Evolutionary conservation across 2,888 invertebrate species (phyloP).

Genomic region (Neoscelio sp.): DNA sequence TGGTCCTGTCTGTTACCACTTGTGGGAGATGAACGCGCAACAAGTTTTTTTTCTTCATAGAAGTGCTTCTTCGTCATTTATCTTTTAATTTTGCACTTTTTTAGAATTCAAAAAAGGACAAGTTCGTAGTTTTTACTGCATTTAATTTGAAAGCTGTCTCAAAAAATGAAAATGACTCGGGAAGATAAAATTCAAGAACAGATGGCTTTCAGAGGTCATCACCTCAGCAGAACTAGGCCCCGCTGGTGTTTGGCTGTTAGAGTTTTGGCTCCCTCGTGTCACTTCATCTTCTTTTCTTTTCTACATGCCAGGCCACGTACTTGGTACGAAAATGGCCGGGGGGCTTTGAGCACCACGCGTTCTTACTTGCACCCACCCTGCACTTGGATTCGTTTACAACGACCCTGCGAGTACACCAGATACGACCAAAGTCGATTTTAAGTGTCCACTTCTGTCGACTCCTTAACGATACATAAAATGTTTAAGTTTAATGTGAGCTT

Average conservation of each 20-base stretch:
- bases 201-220: conserved; percentile 57
- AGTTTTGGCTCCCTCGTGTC: conserved; percentile 48
- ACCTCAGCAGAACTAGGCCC: conserved; percentile 47
- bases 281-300: conserved; percentile 35
- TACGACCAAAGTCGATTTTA: conserved; percentile 22
- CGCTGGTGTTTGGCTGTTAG: conserved; percentile 25
- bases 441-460: conserved; percentile 47
- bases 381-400: conserved; percentile 4
- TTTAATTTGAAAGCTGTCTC: conserved; percentile 54
- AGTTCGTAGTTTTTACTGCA: conserved; percentile 42
- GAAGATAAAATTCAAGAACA: conserved; percentile 51
- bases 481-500: conserved; percentile 43
- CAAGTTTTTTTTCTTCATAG: too few relatives aligned
- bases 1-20: too few relatives aligned
- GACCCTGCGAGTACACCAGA: conserved; percentile 46
- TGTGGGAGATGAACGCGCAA: too few relatives aligned
- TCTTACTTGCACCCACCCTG: conserved; percentile 32
- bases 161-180: conserved; percentile 49
- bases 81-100: too few relatives aligned
- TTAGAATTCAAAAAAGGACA: conserved; percentile 38
- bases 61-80: too few relatives aligned
- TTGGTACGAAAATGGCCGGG: conserved; percentile 29
- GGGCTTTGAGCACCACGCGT: conserved; percentile 42
- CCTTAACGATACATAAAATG: conserved; percentile 43
- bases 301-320: conserved; percentile 44